Base-by-base conservation (phyloP, 2,113 vertebrate genomes). In the Coregonus clupeaformis region DNA sequence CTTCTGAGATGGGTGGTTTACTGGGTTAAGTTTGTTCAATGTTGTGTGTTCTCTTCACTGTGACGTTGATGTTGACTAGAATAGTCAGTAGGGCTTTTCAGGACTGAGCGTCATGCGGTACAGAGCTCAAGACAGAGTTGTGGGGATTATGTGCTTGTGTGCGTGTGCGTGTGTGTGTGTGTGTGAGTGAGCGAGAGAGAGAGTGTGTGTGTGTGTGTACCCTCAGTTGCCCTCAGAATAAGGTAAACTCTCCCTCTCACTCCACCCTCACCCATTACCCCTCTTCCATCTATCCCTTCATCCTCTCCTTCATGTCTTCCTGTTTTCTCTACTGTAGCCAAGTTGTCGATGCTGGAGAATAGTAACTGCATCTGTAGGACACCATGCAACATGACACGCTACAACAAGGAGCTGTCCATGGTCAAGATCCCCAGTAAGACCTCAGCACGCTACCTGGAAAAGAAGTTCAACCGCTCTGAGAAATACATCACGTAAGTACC, bases 401-500 rank as follows among this genome's bases (percentile, higher is more conserved):
- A 97, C 93, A 99, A 96, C 94, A 99, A 99, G 84, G 98, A 99
- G 90, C 93, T 99, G 74, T 99, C 98, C 92, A 99, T 99, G 98
- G 98, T 99, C 81, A 98, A 98, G 90, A 99, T 99, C 82, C 98
- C 98, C 87, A 98, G 97, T 93, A 98, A 98, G 90, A 99, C 98
- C 0, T 99, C 98, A 0, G 96, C 97, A 76, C 96, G 97, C 85
- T 99, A 99, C 90, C 94, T 99, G 72, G 97, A 99, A 93, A 99
- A 98, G 91, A 98, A 98, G 87, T 98, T 99, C 88, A 99, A 98
- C 93, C 97, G 95, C 89, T 97, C 98, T 0, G 98, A 99, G 91
- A 99, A 97, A 81, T 98, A 99, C 75, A 98, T 99, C 88, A 93
- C 95, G 98, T 99, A 87, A 94, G 97, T 92, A 68, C 4, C 22